Conservation (phyloP, 2,113 vertebrate genomes). For the Oenanthe melanoleuca region DNA sequence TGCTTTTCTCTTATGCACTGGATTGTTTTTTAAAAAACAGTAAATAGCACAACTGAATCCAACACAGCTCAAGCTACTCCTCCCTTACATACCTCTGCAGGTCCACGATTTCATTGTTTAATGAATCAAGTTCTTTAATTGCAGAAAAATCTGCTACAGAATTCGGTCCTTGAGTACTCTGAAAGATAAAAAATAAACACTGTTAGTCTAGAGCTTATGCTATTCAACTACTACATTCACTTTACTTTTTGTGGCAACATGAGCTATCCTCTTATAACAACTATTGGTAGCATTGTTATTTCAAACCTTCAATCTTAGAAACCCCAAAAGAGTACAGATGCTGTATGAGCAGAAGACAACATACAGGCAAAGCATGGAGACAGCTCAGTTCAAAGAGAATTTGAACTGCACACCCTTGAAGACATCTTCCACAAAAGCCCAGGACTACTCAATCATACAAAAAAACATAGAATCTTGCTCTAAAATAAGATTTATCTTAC, state of each 20-base stretch:
- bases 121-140: conserved; percentile 96
- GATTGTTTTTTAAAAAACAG: background rate
- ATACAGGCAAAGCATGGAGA: background rate
- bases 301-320: background rate
- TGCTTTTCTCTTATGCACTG: background rate
- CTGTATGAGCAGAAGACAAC: background rate
- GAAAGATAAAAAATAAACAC: conserved; percentile 67
- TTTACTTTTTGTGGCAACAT: background rate
- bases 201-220: background rate
- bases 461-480: background rate
- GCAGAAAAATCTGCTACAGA: conserved; percentile 95
- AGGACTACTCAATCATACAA: background rate
- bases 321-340: background rate
- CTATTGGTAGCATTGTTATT: background rate
- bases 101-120: conserved; percentile 97
- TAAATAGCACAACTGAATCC: background rate
- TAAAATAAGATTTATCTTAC: background rate
- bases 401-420: background rate
- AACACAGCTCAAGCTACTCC: background rate
- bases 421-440: background rate
- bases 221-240: background rate
- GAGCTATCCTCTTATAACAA: background rate
- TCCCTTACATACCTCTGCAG: conserved; percentile 86
- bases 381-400: background rate
- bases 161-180: conserved; percentile 80